These are phyloP conservation scores for Gastrophryne carolinensis DNA, from an alignment of 2,797 vertebrate genomes.

Conservation along the genomic window DNA sequence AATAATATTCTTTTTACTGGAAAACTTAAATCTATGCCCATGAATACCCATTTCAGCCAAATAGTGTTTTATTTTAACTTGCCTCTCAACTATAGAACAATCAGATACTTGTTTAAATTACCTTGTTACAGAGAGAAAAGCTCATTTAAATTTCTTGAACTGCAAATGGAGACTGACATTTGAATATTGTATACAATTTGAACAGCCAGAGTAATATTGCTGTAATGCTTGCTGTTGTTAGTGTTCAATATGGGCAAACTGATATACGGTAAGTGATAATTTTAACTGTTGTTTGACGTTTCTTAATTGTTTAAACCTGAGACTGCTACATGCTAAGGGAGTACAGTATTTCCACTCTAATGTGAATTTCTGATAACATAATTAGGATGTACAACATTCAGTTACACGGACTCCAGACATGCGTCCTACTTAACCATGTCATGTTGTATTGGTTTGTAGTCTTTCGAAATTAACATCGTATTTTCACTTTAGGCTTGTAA, in stretches of 20 bases:
- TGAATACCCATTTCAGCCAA: background rate
- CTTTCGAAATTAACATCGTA: constrained; percentile 5
- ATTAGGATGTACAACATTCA: constrained; percentile 8
- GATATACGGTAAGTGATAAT: background rate
- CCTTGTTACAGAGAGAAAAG: background rate
- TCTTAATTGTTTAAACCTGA: background rate
- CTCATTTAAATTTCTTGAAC: background rate
- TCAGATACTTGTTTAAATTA: background rate
- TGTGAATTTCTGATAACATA: constrained; percentile 2
- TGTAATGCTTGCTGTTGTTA: background rate
- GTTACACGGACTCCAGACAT: constrained; percentile 9
- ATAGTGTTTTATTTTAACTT: background rate
- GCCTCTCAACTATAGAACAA: background rate
- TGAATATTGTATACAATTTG: background rate
- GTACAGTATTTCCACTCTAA: background rate
- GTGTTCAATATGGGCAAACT: background rate
- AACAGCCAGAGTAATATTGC: background rate
- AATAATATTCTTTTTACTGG: too few species aligned
- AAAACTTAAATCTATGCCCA: too few species aligned
- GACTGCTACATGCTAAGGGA: background rate
- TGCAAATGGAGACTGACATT: background rate
- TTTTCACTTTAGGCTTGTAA: constrained; percentile 13
- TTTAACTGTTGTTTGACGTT: background rate
- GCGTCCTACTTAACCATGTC: background rate
- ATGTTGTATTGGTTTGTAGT: constrained; percentile 22